phyloP scores from a whole-genome alignment of 2,888 invertebrate genomes.

The Oligia latruncula region DNA sequence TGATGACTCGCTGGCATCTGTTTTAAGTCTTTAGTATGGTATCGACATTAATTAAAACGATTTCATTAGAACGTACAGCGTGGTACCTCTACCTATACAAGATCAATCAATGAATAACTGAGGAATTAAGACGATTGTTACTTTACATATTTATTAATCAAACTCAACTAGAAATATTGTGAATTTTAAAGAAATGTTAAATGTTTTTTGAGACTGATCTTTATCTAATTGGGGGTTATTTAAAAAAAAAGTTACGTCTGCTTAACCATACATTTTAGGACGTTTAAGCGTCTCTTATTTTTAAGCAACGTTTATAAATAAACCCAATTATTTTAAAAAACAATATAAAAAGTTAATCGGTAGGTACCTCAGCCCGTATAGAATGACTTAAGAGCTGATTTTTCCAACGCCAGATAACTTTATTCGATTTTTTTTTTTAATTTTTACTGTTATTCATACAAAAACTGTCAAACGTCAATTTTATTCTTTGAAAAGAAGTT shows the following conservation, averaged over 20 bases:
- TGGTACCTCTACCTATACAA: not conserved
- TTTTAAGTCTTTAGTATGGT: slow-evolving; percentile 71
- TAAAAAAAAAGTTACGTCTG: not conserved
- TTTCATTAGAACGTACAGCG: slow-evolving; percentile 28
- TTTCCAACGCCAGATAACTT: too few species aligned
- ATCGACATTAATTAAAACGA: slow-evolving; percentile 40
- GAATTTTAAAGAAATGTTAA: not conserved
- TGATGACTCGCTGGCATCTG: slow-evolving; percentile 85
- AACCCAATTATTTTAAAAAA: not conserved
- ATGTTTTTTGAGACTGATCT: not conserved
- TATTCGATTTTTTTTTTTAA: too few species aligned
- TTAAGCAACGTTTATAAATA: not conserved
- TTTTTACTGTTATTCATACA: too few species aligned
- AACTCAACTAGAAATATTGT: not conserved
- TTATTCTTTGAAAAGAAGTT: too few species aligned
- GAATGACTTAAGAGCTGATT: not conserved
- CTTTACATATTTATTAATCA: not conserved
- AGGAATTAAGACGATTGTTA: not conserved
- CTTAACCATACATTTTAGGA: not conserved
- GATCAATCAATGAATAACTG: slow-evolving; percentile 1
- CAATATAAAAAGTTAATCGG: not conserved
- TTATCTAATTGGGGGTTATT: not conserved
- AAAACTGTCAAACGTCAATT: too few species aligned
- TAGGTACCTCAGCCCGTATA: not conserved
- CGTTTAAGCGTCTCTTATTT: not conserved